Evolutionary conservation across 2,888 invertebrate species (phyloP).

Genomic region (Rhaphigaster nebulosa): DNA sequence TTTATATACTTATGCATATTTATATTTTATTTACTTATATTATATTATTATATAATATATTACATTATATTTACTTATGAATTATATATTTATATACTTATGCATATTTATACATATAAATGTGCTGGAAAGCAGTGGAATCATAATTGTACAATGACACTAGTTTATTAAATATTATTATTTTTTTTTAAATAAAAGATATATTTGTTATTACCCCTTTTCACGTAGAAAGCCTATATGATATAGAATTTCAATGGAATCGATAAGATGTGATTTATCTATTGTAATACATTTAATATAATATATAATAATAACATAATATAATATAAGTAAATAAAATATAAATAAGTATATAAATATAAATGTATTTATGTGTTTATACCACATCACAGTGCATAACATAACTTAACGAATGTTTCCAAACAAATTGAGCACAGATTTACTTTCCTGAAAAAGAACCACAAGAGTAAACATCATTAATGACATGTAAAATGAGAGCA

Average conservation of each 20-base stretch:
- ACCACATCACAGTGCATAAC: neutral
- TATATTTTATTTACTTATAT: no score
- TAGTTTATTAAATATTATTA: conserved; percentile 15
- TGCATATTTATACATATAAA: neutral
- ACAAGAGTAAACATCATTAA: neutral
- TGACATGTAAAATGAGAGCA: neutral
- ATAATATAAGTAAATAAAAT: no score
- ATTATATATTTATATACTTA: no score
- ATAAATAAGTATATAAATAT: no score
- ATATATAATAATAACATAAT: no score
- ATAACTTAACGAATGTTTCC: conserved; percentile 84
- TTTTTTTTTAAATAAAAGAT: conserved; percentile 22
- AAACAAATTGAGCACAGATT: conserved; percentile 92
- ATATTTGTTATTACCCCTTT: conserved; percentile 16
- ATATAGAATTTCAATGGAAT: neutral
- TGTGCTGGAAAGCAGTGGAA: neutral
- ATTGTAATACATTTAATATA: conserved; percentile 13
- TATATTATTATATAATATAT: no score
- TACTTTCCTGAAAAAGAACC: conserved; percentile 77
- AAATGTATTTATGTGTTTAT: no score
- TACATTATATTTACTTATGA: no score
- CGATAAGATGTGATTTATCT: neutral
- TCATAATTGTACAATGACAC: conserved; percentile 11
- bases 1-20: no score
- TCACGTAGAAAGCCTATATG: neutral